Conservation (phyloP, 2,113 vertebrate species). For the Lamprotornis superbus region DNA sequence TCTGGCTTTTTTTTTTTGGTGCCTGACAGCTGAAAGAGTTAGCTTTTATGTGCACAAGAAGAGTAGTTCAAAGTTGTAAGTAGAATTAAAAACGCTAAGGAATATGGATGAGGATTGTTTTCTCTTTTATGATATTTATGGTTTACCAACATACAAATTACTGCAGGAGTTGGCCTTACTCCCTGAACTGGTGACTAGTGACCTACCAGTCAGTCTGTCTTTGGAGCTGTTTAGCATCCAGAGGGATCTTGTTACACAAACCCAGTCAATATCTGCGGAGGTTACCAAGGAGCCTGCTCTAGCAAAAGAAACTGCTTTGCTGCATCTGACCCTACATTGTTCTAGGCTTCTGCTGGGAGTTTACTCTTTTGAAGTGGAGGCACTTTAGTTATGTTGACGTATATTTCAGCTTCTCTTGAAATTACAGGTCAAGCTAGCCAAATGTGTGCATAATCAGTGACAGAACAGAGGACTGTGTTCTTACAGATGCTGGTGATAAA, state of each 20-base stretch:
- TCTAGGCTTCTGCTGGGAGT: neutral
- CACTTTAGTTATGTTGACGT: neutral
- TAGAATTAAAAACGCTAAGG: neutral
- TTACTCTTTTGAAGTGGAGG: neutral
- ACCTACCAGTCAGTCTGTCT: neutral
- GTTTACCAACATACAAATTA: neutral
- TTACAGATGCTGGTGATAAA: neutral
- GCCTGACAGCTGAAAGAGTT: neutral
- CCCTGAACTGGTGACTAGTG: accelerated
- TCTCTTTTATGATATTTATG: neutral
- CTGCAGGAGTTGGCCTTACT: neutral
- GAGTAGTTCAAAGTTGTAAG: neutral
- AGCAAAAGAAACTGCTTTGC: neutral
- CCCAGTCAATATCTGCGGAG: neutral
- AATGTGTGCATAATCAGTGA: neutral
- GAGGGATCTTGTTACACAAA: neutral
- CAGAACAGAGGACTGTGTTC: neutral
- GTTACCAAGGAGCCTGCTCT: accelerated
- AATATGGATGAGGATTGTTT: neutral
- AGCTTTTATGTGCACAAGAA: neutral
- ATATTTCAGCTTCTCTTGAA: neutral
- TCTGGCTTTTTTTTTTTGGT: neutral
- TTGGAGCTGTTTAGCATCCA: neutral
- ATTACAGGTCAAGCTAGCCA: neutral
- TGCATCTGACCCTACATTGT: accelerated